These are phyloP conservation scores for Amitus sp. DNA, from an alignment of 2,888 invertebrate genomes.

Conservation along the genomic window DNA sequence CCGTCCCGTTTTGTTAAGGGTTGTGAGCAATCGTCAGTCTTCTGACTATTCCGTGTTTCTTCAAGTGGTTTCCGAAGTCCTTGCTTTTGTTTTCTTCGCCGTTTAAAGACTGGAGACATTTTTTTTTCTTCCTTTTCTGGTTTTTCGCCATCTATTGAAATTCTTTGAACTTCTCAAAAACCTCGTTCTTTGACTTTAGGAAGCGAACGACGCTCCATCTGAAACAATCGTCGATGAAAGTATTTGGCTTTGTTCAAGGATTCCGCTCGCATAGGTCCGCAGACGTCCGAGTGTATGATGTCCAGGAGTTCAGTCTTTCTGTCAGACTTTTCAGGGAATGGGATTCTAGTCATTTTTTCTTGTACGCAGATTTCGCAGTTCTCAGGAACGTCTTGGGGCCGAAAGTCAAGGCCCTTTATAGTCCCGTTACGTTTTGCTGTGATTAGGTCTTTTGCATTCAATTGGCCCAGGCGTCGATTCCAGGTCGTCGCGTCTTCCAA, in stretches of 20 bases:
- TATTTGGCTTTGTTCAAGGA: background rate
- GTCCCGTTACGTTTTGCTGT: constrained; percentile 2
- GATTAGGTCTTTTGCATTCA: background rate
- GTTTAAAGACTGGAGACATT: too few relatives aligned
- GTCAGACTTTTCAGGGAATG: constrained; percentile 26
- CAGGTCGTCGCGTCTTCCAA: too few relatives aligned
- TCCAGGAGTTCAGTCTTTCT: constrained; percentile 29
- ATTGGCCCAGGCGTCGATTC: too few relatives aligned
- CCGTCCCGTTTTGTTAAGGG: too few relatives aligned
- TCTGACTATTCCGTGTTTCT: background rate
- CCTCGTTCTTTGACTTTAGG: too few relatives aligned
- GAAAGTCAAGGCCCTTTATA: constrained; percentile 2
- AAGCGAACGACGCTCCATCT: too few relatives aligned
- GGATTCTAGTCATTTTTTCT: constrained; percentile 32
- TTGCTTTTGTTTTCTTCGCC: too few relatives aligned
- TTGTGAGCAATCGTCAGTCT: background rate
- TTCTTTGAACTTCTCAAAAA: constrained; percentile 17
- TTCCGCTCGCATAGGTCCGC: too few relatives aligned
- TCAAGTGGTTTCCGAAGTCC: too few relatives aligned
- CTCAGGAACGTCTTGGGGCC: constrained; percentile 8
- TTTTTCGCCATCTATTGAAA: too few relatives aligned
- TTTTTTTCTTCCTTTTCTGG: background rate
- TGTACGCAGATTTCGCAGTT: constrained; percentile 26
- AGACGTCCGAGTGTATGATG: constrained; percentile 22
- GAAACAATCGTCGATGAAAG: background rate